Percentiles rank a stretch among this genome's conserved stretches.
phyloP scores from a whole-genome alignment of 2,888 invertebrate genomes.

The Cremastobaeus sp. region DNA sequence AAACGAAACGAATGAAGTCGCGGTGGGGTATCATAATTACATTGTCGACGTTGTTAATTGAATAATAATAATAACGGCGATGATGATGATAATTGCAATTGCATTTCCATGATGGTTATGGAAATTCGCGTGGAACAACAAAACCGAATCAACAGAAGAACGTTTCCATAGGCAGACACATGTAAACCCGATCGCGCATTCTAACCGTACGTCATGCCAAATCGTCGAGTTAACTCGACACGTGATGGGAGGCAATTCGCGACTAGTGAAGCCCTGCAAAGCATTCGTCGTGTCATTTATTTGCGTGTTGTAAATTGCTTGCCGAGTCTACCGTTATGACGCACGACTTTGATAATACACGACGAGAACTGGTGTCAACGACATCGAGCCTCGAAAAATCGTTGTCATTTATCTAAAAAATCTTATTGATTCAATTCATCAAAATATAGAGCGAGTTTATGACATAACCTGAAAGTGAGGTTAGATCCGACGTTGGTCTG shows the following conservation, averaged over 20 bases:
- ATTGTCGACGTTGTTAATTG: conserved; percentile 17
- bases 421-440: no score
- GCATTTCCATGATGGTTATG: conserved; percentile 15
- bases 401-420: conserved; percentile 5
- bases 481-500: no score
- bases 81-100: conserved; percentile 6
- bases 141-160: conserved; percentile 25
- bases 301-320: conserved; percentile 52
- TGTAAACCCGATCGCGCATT: background rate
- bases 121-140: conserved; percentile 30
- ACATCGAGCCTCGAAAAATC: conserved; percentile 25
- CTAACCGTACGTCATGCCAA: conserved; percentile 26
- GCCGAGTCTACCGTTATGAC: conserved; percentile 45
- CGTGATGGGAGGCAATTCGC: conserved; percentile 46
- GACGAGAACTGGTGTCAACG: conserved; percentile 31
- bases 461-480: no score
- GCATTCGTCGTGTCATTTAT: conserved; percentile 50
- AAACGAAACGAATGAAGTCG: conserved; percentile 1
- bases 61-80: conserved; percentile 15
- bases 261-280: conserved; percentile 38
- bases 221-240: conserved; percentile 50
- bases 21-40: conserved; percentile 24
- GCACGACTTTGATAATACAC: conserved; percentile 33
- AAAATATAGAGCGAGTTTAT: no score
- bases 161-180: conserved; percentile 6